phyloP scores from a whole-genome alignment of 2,113 vertebrate species.

The Neopipo cinnamomea region DNA sequence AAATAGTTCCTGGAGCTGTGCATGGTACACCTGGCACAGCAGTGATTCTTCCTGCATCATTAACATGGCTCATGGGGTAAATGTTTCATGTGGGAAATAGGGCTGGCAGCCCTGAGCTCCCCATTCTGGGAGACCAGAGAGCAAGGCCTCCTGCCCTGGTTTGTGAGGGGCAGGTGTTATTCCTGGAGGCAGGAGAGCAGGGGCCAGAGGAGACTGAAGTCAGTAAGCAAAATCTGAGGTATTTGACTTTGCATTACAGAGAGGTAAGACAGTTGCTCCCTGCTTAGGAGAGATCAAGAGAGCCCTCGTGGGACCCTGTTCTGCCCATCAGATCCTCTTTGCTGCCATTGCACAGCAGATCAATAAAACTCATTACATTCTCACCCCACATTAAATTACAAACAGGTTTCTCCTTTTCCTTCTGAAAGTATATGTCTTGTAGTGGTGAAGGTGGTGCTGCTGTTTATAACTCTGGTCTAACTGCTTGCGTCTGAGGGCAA shows the following conservation, averaged over 20 bases:
- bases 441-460: neutral
- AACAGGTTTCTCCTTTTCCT: neutral
- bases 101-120: neutral
- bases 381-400: neutral
- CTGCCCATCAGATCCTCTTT: neutral
- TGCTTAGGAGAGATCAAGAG: neutral
- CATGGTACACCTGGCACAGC: rapidly evolving
- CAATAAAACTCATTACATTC: neutral
- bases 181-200: neutral
- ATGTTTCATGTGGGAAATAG: neutral
- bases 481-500: neutral
- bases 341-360: neutral
- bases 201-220: neutral
- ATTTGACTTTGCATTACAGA: neutral
- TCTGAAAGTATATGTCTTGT: neutral
- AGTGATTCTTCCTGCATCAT: neutral
- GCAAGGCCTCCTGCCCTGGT: neutral
- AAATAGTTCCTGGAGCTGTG: neutral
- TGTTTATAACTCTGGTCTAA: neutral
- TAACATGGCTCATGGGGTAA: neutral
- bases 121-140: neutral
- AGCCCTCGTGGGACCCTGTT: neutral
- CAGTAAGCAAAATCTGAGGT: neutral
- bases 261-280: neutral
- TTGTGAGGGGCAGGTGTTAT: neutral